Percentiles rank a stretch among this genome's conserved stretches.
Conservation (phyloP, 2,888 invertebrate species). For the Andrena bicolor region DNA sequence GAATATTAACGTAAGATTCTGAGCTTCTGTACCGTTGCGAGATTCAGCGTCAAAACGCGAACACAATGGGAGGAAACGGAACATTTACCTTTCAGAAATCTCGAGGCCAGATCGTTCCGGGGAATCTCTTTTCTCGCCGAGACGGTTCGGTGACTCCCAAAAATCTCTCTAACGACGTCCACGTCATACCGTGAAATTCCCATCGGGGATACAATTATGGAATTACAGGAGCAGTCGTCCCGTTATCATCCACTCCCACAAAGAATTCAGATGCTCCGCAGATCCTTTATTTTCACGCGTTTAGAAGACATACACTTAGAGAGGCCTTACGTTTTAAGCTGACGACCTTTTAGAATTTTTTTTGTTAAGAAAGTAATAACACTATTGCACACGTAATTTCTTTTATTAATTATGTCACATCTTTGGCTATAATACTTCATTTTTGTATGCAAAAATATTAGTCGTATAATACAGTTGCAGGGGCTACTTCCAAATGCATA, state of each 20-base stretch:
- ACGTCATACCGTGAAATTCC: slow-evolving; percentile 28
- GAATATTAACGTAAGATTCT: too few relatives aligned
- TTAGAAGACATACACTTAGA: too few relatives aligned
- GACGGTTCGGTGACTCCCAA: slow-evolving; percentile 9
- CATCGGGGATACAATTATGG: slow-evolving; percentile 9
- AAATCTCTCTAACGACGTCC: background rate
- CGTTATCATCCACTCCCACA: slow-evolving; percentile 17
- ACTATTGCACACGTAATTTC: too few relatives aligned
- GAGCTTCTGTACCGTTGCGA: background rate
- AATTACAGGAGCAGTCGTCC: slow-evolving; percentile 10
- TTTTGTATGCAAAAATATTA: too few relatives aligned
- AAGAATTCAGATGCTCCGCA: background rate
- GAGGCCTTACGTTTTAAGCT: too few relatives aligned
- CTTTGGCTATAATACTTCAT: too few relatives aligned
- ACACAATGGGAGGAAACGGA: slow-evolving; percentile 1
- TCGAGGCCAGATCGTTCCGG: slow-evolving; percentile 6
- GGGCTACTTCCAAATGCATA: too few relatives aligned
- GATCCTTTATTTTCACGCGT: slow-evolving; percentile 16
- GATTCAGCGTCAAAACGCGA: background rate
- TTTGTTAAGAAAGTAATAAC: too few relatives aligned
- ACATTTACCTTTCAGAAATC: slow-evolving; percentile 14
- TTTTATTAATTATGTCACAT: too few relatives aligned
- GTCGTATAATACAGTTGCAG: too few relatives aligned
- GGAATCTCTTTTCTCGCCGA: background rate
- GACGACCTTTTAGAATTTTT: too few relatives aligned